phyloP scores from a whole-genome alignment of 2,113 vertebrate species.

The Donacobius atricapilla region DNA sequence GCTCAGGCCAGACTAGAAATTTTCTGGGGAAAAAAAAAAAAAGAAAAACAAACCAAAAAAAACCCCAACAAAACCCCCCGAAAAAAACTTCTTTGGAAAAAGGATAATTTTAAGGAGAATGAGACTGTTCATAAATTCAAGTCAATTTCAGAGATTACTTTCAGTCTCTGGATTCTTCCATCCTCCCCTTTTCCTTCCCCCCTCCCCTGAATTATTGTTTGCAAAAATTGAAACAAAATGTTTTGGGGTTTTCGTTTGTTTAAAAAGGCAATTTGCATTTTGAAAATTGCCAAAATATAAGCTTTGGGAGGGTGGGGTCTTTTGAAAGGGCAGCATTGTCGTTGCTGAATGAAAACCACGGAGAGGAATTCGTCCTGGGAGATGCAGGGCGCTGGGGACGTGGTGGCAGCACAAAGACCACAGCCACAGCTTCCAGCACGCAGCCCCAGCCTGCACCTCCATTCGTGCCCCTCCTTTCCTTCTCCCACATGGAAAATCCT shows the following conservation, averaged over 20 bases:
- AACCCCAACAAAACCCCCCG: too few relatives aligned
- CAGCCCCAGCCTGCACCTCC: neutral
- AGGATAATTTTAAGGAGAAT: conserved; percentile 7
- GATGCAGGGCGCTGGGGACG: neutral
- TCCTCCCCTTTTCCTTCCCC: neutral
- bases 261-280: conserved; percentile 59
- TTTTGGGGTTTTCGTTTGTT: conserved; percentile 43
- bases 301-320: conserved; percentile 57
- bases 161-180: conserved; percentile 35
- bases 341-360: conserved; percentile 49
- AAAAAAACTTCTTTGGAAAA: neutral
- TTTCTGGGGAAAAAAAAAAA: neutral
- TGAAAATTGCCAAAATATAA: conserved; percentile 58
- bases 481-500: neutral
- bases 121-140: conserved; percentile 19
- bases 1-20: neutral
- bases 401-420: neutral
- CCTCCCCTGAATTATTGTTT: conserved; percentile 21
- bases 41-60: neutral
- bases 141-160: conserved; percentile 42
- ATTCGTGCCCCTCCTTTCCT: neutral
- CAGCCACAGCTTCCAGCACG: neutral
- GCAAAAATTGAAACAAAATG: conserved; percentile 65
- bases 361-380: conserved; percentile 22
- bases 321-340: conserved; percentile 63